Evolutionary conservation across 2,888 invertebrate species (phyloP).

Genomic region (Coelopa pilipes): DNA sequence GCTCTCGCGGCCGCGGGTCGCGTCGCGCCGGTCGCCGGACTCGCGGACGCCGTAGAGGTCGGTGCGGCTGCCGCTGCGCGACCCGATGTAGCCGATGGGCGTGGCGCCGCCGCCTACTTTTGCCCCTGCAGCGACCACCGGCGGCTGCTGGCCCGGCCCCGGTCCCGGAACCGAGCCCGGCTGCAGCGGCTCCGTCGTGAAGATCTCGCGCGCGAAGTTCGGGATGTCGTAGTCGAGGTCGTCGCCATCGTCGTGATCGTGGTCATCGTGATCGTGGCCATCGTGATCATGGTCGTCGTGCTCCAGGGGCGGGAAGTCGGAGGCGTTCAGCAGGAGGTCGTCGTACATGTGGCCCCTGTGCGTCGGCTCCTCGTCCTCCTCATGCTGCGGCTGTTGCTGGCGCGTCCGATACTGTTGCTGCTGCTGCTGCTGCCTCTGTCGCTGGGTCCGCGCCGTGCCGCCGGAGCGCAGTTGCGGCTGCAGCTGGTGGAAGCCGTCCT

Average conservation of each 20-base stretch:
- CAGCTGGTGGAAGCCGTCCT: conserved; percentile 32
- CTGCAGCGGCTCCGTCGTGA: conserved; percentile 57
- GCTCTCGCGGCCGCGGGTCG: conserved; percentile 57
- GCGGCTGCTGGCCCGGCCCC: conserved; percentile 42
- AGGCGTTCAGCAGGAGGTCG: conserved; percentile 50
- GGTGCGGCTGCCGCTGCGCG: conserved; percentile 54
- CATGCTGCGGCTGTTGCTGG: conserved; percentile 37
- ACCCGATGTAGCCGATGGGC: conserved; percentile 57
- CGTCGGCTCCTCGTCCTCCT: conserved; percentile 41
- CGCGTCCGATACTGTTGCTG: conserved; percentile 37
- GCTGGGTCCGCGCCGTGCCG: conserved; percentile 6
- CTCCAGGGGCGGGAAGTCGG: conserved; percentile 57
- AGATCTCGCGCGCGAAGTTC: conserved; percentile 50
- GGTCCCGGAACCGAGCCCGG: conserved; percentile 28
- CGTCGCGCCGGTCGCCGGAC: conserved; percentile 57
- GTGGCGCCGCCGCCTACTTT: too few relatives aligned
- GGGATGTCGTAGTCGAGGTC: conserved; percentile 51
- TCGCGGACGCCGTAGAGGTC: conserved; percentile 63
- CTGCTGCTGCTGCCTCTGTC: conserved; percentile 35
- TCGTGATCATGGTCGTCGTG: conserved; percentile 43
- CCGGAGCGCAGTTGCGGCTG: conserved; percentile 46
- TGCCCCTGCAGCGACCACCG: conserved; percentile 40
- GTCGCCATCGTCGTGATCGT: conserved; percentile 48
- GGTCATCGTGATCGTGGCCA: conserved; percentile 42
- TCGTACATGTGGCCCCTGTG: conserved; percentile 48